Evolutionary conservation across 2,888 invertebrate species (phyloP).

Genomic region (Rotaria sp.): DNA sequence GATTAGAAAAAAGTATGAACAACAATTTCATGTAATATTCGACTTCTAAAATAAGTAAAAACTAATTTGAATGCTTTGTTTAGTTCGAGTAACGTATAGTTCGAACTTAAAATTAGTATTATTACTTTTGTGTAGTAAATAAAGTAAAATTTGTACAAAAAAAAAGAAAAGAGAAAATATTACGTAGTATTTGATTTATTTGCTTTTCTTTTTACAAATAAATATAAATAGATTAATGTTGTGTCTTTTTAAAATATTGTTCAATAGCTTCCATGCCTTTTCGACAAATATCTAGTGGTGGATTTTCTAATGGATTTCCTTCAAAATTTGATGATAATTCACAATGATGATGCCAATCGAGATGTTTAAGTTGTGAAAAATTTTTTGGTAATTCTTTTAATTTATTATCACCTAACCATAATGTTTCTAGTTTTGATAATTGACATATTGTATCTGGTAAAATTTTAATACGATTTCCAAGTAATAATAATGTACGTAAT

Average conservation of each 20-base stretch:
- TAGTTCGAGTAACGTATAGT: too few species aligned
- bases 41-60: too few species aligned
- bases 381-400: conserved; percentile 2
- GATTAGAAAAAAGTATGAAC: too few species aligned
- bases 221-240: not conserved
- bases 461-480: not conserved
- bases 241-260: not conserved
- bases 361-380: not conserved
- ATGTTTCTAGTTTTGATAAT: conserved; percentile 10
- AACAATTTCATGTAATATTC: too few species aligned
- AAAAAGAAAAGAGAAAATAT: too few species aligned
- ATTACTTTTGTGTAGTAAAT: too few species aligned
- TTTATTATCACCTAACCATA: conserved; percentile 34
- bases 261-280: not conserved
- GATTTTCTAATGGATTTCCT: not conserved
- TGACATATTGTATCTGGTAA: not conserved
- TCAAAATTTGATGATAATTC: conserved; percentile 16
- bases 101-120: too few species aligned
- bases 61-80: too few species aligned
- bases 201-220: not conserved
- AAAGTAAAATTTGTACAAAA: too few species aligned
- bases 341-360: conserved; percentile 25
- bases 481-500: not conserved
- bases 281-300: not conserved
- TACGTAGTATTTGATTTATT: too few species aligned